Conservation (phyloP, 2,113 vertebrate genomes). For the Atlantisia rogersi region DNA sequence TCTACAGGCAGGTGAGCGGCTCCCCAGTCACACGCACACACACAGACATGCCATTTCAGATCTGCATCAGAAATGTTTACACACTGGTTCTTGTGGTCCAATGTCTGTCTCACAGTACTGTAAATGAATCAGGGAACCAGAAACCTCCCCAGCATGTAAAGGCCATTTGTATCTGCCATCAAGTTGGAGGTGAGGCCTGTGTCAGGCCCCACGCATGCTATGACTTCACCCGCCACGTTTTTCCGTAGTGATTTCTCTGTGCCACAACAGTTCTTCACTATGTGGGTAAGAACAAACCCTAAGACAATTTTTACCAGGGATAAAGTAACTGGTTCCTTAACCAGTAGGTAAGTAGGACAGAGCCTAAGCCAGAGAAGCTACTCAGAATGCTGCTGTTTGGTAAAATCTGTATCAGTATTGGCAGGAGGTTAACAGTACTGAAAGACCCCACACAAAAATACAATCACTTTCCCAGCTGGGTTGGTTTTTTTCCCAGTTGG, state of each 20-base stretch:
- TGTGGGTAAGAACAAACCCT: not conserved
- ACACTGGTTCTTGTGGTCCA: not conserved
- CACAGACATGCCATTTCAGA: not conserved
- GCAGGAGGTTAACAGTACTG: not conserved
- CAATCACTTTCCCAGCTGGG: not conserved
- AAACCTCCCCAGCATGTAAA: accelerated
- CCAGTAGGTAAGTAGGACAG: not conserved
- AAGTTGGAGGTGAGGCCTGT: accelerated
- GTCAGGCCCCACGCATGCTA: no score
- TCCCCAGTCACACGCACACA: not conserved
- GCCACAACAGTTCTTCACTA: not conserved
- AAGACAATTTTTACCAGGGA: not conserved
- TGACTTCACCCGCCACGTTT: not conserved
- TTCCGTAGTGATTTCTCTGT: not conserved
- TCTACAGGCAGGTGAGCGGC: not conserved
- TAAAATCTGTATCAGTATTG: not conserved
- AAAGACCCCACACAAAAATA: not conserved
- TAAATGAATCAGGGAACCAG: not conserved
- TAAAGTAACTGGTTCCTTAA: not conserved
- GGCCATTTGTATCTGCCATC: accelerated
- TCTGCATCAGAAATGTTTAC: not conserved
- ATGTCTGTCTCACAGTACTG: not conserved
- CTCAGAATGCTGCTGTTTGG: not conserved
- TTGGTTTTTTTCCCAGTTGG: not conserved
- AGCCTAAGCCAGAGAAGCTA: not conserved